Conservation (phyloP, 37 sponge, comb jelly and placozoan species). For the Axinella damicornis region DNA sequence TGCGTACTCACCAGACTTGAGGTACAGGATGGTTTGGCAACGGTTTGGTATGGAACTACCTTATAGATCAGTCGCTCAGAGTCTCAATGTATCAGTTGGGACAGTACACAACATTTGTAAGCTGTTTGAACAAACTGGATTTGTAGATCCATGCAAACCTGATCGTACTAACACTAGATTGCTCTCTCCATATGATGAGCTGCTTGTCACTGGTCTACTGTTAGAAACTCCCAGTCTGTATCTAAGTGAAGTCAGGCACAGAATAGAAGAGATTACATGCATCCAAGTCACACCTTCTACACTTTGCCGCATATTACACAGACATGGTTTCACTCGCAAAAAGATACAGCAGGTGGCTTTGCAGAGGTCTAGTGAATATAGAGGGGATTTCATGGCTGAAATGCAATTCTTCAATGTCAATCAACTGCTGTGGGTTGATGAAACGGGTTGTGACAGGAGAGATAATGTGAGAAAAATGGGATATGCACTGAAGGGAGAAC, state of each 20-base stretch:
- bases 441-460: constrained; percentile 19
- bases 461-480: neutral
- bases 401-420: neutral
- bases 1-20: neutral
- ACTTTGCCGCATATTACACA: neutral
- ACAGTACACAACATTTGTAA: neutral
- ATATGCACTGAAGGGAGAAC: too few relatives aligned
- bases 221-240: neutral
- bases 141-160: neutral
- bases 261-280: neutral
- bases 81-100: constrained; percentile 9
- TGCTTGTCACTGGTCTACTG: neutral
- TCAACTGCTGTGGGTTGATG: constrained; percentile 2
- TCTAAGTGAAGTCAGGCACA: neutral
- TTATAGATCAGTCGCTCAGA: neutral
- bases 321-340: constrained; percentile 15
- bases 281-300: neutral
- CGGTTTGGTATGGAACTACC: constrained; percentile 2
- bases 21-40: constrained; percentile 8
- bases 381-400: neutral
- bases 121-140: neutral
- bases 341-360: constrained; percentile 3
- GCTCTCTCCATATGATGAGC: neutral
- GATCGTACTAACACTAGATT: neutral
- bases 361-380: neutral